These are phyloP conservation scores for Cricetomys ansorgei DNA, from an alignment of 2,113 vertebrate genomes.

Conservation along the genomic window DNA sequence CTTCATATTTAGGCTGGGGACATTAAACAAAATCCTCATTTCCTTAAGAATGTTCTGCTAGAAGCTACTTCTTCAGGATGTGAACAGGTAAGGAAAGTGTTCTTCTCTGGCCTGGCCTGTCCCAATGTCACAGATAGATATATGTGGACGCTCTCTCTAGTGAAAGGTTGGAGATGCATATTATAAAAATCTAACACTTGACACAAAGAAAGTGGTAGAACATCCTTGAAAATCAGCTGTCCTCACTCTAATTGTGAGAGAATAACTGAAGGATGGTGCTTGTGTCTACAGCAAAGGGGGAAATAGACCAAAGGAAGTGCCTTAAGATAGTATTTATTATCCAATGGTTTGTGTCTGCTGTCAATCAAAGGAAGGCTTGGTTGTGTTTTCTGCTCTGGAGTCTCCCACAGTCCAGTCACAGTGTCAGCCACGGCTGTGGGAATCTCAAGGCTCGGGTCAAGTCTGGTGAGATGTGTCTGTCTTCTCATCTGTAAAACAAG, in stretches of 20 bases:
- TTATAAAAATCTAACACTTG: constrained; percentile 4
- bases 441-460: background rate
- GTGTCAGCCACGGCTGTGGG: background rate
- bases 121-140: background rate
- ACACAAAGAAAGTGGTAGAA: background rate
- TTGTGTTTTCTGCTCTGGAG: background rate
- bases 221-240: background rate
- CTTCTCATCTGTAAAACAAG: background rate
- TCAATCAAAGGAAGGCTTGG: background rate
- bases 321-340: constrained; percentile 13
- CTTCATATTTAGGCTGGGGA: background rate
- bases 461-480: background rate
- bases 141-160: background rate
- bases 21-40: background rate
- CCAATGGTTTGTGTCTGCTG: background rate
- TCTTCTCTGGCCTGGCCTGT: background rate
- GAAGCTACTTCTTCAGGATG: background rate
- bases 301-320: background rate
- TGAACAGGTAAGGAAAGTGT: background rate
- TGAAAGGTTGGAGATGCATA: background rate
- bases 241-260: background rate
- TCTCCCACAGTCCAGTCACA: background rate
- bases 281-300: background rate
- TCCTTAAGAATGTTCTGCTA: background rate
- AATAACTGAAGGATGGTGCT: background rate